Evolutionary conservation across 2,888 invertebrate species (phyloP).

Genomic region (Dermolepida albohirtum): DNA sequence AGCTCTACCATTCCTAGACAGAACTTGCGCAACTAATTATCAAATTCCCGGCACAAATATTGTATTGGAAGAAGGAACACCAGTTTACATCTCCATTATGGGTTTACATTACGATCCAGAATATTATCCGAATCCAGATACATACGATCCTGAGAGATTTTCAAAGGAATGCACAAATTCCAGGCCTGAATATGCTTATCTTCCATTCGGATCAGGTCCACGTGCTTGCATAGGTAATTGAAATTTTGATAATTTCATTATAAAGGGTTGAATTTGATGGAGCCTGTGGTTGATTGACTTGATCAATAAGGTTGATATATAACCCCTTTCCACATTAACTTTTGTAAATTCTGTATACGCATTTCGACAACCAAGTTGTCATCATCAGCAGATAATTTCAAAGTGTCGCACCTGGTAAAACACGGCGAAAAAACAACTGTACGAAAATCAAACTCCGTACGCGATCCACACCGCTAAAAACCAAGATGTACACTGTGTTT

Average conservation of each 20-base stretch:
- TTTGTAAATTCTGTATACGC: too few relatives aligned
- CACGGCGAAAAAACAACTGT: too few relatives aligned
- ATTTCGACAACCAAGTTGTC: too few relatives aligned
- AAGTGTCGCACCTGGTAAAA: too few relatives aligned
- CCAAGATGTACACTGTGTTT: too few relatives aligned
- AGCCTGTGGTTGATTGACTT: too few relatives aligned
- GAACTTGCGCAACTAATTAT: slow-evolving; percentile 35
- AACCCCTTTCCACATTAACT: too few relatives aligned
- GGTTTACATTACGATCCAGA: slow-evolving; percentile 39
- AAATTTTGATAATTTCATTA: not conserved
- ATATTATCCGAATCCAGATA: slow-evolving; percentile 38
- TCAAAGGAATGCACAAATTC: slow-evolving; percentile 22
- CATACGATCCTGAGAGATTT: slow-evolving; percentile 37
- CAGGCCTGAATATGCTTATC: slow-evolving; percentile 16
- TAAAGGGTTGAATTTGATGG: too few relatives aligned
- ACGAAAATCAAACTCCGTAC: too few relatives aligned
- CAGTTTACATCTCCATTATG: slow-evolving; percentile 17
- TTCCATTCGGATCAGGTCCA: slow-evolving; percentile 46
- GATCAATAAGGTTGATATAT: too few relatives aligned
- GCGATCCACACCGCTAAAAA: too few relatives aligned
- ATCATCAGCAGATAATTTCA: too few relatives aligned
- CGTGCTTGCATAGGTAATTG: slow-evolving; percentile 49
- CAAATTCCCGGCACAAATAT: slow-evolving; percentile 10
- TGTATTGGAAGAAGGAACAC: slow-evolving; percentile 19
- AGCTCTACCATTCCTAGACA: slow-evolving; percentile 7